Conservation (phyloP, 2,888 invertebrate species). For the Lissonota sp. region DNA sequence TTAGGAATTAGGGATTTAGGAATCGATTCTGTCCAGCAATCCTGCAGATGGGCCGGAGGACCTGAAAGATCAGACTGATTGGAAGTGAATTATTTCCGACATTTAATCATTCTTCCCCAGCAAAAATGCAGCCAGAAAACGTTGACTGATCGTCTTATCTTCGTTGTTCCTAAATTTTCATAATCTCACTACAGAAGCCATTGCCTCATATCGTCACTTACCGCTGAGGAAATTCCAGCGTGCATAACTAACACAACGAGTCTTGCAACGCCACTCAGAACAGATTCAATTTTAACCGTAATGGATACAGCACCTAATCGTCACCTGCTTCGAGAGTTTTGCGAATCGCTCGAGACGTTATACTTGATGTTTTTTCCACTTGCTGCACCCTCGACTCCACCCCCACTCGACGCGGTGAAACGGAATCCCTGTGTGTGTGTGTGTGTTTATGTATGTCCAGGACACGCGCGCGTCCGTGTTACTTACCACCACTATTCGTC, state of each 20-base stretch:
- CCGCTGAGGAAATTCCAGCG: neutral
- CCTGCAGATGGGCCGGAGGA: neutral
- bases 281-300: neutral
- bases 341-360: neutral
- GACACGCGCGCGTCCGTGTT: slow-evolving; percentile 32
- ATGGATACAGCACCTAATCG: neutral
- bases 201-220: no score
- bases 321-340: neutral
- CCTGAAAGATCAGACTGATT: no score
- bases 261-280: neutral
- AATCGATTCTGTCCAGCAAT: neutral
- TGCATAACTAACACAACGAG: neutral
- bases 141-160: no score
- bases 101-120: neutral
- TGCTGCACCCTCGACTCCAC: neutral
- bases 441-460: neutral
- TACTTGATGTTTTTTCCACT: neutral
- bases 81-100: no score
- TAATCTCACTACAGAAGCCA: no score
- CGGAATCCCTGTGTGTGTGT: neutral
- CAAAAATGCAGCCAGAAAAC: neutral
- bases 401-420: neutral
- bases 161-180: no score
- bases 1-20: no score
- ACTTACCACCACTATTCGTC: slow-evolving; percentile 20